These are phyloP conservation scores for Anser cygnoides DNA, from an alignment of 2,113 vertebrate species.

Conservation along the genomic window DNA sequence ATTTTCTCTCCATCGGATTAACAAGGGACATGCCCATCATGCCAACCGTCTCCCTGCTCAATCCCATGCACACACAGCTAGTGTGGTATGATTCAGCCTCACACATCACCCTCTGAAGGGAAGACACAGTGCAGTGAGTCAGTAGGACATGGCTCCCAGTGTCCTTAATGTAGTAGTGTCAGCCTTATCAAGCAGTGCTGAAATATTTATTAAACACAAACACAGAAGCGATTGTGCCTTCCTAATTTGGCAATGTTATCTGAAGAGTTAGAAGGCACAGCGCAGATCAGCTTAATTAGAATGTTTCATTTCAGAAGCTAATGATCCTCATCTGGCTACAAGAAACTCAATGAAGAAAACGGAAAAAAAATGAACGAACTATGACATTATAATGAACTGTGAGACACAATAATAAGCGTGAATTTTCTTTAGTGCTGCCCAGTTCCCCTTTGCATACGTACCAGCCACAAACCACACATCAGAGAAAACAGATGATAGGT, in stretches of 20 bases:
- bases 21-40: conserved; percentile 15
- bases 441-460: not conserved
- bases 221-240: not conserved
- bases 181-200: conserved; percentile 25
- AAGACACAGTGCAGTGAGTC: conserved; percentile 62
- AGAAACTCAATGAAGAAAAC: conserved; percentile 35
- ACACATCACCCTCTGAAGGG: conserved; percentile 46
- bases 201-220: conserved; percentile 49
- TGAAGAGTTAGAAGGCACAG: conserved; percentile 30
- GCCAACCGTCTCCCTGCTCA: conserved; percentile 45
- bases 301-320: conserved; percentile 61
- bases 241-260: conserved; percentile 20
- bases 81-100: conserved; percentile 51
- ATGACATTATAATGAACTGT: not conserved
- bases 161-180: conserved; percentile 4
- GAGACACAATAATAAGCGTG: conserved; percentile 15
- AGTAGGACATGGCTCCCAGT: conserved; percentile 48
- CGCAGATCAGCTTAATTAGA: conserved; percentile 47
- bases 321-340: conserved; percentile 20
- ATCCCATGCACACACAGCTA: not conserved
- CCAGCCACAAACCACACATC: not conserved
- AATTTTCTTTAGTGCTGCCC: conserved; percentile 28
- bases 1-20: conserved; percentile 49
- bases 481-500: conserved; percentile 35
- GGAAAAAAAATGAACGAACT: not conserved